Evolutionary conservation across 2,888 invertebrate species (phyloP).

Genomic region (Omphaloscelis lunosa): DNA sequence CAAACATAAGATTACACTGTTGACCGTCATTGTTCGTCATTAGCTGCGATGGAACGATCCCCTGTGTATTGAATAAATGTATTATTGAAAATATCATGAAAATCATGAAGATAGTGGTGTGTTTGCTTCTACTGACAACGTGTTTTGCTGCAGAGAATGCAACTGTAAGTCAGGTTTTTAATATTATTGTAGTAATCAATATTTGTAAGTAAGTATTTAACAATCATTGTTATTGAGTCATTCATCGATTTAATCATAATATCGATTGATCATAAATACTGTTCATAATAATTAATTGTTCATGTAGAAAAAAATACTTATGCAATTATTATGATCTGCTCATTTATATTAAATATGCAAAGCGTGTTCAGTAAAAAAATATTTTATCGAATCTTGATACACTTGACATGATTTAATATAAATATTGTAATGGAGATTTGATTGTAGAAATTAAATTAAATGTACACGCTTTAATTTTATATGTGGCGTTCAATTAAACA

Average conservation of each 20-base stretch:
- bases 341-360: neutral
- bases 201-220: no score
- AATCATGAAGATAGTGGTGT: conserved; percentile 23
- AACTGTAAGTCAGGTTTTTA: conserved; percentile 43
- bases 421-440: conserved; percentile 27
- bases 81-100: conserved; percentile 25
- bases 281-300: no score
- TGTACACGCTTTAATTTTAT: conserved; percentile 8
- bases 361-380: neutral
- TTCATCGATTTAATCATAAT: neutral
- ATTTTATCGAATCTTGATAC: neutral
- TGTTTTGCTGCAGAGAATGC: conserved; percentile 31
- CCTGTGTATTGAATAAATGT: conserved; percentile 5
- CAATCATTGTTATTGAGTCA: neutral
- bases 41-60: conserved; percentile 30
- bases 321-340: no score
- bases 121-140: conserved; percentile 27
- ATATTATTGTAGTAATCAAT: no score
- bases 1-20: conserved; percentile 60
- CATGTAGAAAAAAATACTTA: no score
- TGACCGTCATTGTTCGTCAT: conserved; percentile 35
- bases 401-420: conserved; percentile 20
- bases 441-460: conserved; percentile 14
- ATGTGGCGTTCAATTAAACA: conserved; percentile 10
- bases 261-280: neutral